A percentile compares a stretch with the other conserved stretches of the same genome.
Evolutionary conservation across 2,113 vertebrate genomes (phyloP).

Genomic region (Scartelaos histophorus): DNA sequence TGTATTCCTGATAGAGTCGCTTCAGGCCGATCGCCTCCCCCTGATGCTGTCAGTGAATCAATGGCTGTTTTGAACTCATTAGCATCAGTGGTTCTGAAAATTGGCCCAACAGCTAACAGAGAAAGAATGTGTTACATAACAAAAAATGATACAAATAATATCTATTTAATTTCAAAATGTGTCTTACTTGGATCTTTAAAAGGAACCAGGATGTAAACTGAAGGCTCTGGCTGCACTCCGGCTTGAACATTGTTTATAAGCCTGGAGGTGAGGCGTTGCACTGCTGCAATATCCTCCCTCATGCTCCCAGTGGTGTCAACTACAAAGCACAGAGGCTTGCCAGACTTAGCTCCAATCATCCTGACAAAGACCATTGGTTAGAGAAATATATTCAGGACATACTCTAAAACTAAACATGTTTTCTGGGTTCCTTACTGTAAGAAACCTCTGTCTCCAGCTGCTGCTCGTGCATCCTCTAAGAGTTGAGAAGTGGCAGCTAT

Average conservation of each 20-base stretch:
- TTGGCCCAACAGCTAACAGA: constrained; percentile 67
- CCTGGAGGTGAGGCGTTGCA: constrained; percentile 35
- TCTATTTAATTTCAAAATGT: not conserved
- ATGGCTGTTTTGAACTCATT: constrained; percentile 69
- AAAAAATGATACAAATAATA: not conserved
- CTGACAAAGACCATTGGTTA: constrained; percentile 42
- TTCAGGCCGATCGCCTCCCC: constrained; percentile 67
- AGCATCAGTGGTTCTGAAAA: constrained; percentile 63
- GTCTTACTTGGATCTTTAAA: constrained; percentile 76
- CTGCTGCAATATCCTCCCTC: constrained; percentile 64
- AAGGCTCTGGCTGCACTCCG: constrained; percentile 75
- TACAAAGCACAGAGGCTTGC: constrained; percentile 72
- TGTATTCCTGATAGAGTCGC: constrained; percentile 77
- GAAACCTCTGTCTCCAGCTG: constrained; percentile 1
- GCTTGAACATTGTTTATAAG: constrained; percentile 68
- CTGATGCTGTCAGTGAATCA: constrained; percentile 13
- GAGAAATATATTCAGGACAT: not conserved
- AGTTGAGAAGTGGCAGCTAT: constrained; percentile 2
- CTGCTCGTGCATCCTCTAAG: not conserved
- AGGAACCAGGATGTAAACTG: constrained; percentile 76
- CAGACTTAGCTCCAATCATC: constrained; percentile 71
- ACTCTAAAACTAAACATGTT: not conserved
- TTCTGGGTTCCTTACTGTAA: not conserved
- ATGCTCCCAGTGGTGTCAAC: constrained; percentile 79
- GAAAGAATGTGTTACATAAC: not conserved